Base-by-base conservation (phyloP, 2,797 vertebrate genomes). In the Crenuchus spilurus region DNA sequence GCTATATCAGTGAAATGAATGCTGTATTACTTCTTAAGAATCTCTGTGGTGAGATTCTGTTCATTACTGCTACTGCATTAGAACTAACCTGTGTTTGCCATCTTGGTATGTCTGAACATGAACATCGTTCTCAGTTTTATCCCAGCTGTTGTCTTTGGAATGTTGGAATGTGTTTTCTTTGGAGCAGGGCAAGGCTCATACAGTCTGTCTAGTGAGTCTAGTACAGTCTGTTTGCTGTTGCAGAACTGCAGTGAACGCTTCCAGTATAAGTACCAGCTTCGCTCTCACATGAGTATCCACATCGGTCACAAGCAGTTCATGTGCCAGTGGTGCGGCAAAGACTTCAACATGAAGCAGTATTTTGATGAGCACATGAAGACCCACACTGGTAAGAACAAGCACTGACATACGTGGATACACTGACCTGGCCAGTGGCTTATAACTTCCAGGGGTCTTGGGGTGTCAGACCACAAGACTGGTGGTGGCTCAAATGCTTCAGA, bases 291-390 rank as follows among this genome's bases (percentile, higher is more conserved):
- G 93, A 94, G 93, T 83, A 93, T 94, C 86, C 93, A 94, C 84
- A 93, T 94, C 0, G 93, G 93, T 0, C 93, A 94, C 89, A 94
- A 94, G 84, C 92, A 94, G 88, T 94, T 94, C 87, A 94, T 94
- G 92, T 94, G 93, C 83, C 93, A 94, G 84, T 94, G 93, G 93
- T 94, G 93, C 0, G 93, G 93, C 33, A 94, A 94, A 75, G 93
- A 94, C 86, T 94, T 94, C 86, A 94, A 94, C 90, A 94, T 94
- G 93, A 94, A 94, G 84, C 93, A 94, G 85, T 94, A 94, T 81
- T 94, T 94, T 0, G 93, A 94, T 0, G 93, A 94, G 84, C 93
- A 94, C 86, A 94, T 94, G 92, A 94, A 94, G 85, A 94, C 93
- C 0, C 93, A 94, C 87, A 94, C 93, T 0, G 93, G 93, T 94